A percentile compares a stretch with the other conserved stretches of the same genome.
Evolutionary conservation across 2,888 invertebrate genomes (phyloP).

Genomic region (Eugnorisma glareosa): DNA sequence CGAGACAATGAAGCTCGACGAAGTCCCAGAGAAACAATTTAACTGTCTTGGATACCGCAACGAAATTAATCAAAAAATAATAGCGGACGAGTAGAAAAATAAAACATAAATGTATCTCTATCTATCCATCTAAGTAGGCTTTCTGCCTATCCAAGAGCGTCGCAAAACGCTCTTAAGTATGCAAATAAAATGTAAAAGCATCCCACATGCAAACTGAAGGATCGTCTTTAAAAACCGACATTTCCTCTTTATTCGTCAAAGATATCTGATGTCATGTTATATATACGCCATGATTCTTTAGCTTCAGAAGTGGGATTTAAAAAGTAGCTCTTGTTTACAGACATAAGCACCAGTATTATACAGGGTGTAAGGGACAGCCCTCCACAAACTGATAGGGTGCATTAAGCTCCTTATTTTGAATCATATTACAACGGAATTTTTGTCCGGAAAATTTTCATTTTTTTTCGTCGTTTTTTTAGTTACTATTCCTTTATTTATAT

Average conservation of each 20-base stretch:
- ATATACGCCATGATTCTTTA: neutral
- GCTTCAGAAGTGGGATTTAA: neutral
- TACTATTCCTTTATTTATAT: too few species aligned
- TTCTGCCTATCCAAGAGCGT: neutral
- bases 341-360: neutral
- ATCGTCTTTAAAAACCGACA: constrained; percentile 10
- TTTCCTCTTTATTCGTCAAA: constrained; percentile 24
- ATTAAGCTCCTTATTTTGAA: too few species aligned
- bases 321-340: neutral
- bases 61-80: neutral
- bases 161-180: constrained; percentile 13
- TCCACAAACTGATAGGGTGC: too few species aligned
- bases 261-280: constrained; percentile 30
- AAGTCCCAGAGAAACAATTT: too few species aligned
- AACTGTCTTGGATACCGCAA: neutral
- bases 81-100: neutral
- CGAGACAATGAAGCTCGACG: too few species aligned
- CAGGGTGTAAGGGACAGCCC: too few species aligned
- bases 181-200: constrained; percentile 34
- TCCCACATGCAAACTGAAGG: neutral
- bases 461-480: too few species aligned
- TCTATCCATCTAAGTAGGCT: neutral
- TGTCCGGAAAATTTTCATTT: too few species aligned
- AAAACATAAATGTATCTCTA: neutral
- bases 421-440: too few species aligned